Percentiles rank a stretch among this genome's conserved stretches.
Conservation (phyloP, 2,797 vertebrate species). For the Ctenopoma kingsleyae region DNA sequence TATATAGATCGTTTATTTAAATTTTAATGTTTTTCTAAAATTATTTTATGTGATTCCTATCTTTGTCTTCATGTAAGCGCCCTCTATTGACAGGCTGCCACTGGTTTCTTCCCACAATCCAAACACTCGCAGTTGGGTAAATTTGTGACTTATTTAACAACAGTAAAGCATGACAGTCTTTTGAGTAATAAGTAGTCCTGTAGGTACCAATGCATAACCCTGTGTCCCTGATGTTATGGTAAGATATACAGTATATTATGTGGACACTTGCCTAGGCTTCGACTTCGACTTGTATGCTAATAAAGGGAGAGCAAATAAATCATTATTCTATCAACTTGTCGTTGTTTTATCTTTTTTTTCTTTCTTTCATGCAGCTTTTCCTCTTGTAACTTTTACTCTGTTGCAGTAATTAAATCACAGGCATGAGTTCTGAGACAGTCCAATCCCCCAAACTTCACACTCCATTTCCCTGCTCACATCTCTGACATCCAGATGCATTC, state of each 20-base stretch:
- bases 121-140: too few species aligned
- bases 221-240: not conserved
- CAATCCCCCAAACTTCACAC: slow-evolving; percentile 64
- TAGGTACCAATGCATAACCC: not conserved
- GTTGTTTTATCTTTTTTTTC: slow-evolving; percentile 17
- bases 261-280: not conserved
- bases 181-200: not conserved
- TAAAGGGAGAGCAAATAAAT: slow-evolving; percentile 31
- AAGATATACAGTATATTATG: not conserved
- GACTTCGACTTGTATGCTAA: not conserved
- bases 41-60: too few species aligned
- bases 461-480: slow-evolving; percentile 68
- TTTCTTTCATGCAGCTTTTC: slow-evolving; percentile 11
- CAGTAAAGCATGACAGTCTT: not conserved
- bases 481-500: slow-evolving; percentile 51
- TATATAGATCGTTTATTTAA: too few species aligned
- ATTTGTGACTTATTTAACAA: too few species aligned
- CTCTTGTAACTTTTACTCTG: slow-evolving; percentile 58
- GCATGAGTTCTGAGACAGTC: slow-evolving; percentile 68
- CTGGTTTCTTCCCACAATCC: too few species aligned
- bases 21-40: too few species aligned
- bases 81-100: too few species aligned
- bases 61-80: too few species aligned
- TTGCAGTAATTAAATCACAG: slow-evolving; percentile 76
- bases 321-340: slow-evolving; percentile 22